Evolutionary conservation across 2,888 invertebrate genomes (phyloP).

Genomic region (Scelioninae gen. 1): DNA sequence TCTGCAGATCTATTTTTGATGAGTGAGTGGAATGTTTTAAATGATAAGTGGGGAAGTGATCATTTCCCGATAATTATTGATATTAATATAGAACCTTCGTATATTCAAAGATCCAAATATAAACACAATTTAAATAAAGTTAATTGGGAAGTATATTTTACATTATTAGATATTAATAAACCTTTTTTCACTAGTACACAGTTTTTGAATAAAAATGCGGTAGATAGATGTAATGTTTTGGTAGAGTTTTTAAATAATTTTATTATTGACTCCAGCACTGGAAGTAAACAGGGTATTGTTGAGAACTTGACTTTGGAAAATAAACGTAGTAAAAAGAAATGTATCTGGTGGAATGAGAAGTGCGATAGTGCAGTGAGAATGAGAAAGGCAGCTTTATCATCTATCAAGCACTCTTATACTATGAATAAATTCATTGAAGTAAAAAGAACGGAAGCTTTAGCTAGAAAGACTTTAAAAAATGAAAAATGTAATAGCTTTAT

Average conservation of each 20-base stretch:
- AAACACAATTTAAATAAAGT: background rate
- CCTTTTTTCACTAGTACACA: too few species aligned
- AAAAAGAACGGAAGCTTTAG: background rate
- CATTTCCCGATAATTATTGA: background rate
- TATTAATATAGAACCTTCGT: background rate
- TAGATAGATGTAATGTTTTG: constrained; percentile 14
- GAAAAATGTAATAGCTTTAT: constrained; percentile 12
- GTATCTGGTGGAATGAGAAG: constrained; percentile 14
- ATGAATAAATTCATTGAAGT: background rate
- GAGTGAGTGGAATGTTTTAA: background rate
- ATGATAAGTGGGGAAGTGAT: background rate
- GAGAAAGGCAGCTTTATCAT: background rate
- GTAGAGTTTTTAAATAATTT: background rate
- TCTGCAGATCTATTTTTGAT: too few species aligned
- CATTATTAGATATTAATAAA: too few species aligned
- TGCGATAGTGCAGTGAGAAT: background rate
- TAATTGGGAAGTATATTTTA: too few species aligned
- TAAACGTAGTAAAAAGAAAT: background rate
- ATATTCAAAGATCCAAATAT: too few species aligned
- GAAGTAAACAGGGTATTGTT: too few species aligned
- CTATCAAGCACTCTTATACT: background rate
- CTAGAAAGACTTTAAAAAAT: background rate
- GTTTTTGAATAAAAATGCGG: too few species aligned
- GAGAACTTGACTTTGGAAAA: too few species aligned
- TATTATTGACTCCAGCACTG: background rate